A percentile compares a stretch with the other conserved stretches of the same genome.
Conservation (phyloP, 2,888 invertebrate species). For the Leptopilina syphax region DNA sequence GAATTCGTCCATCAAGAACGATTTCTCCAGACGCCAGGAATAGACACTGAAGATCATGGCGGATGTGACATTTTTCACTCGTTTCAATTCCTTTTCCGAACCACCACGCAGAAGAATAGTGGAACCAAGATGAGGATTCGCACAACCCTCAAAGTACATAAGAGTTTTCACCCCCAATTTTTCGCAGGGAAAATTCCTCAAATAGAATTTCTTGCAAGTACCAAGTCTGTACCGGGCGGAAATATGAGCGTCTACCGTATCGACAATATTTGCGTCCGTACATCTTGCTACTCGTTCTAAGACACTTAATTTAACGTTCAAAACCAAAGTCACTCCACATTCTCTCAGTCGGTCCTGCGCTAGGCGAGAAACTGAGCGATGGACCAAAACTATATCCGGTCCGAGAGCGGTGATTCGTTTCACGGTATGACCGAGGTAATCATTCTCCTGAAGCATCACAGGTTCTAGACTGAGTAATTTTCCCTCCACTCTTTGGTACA, state of each 20-base stretch:
- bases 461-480: constrained; percentile 96
- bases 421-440: constrained; percentile 91
- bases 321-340: constrained; percentile 90
- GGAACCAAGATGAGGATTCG: constrained; percentile 89
- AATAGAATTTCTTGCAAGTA: constrained; percentile 89
- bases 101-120: constrained; percentile 92
- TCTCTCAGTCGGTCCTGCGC: constrained; percentile 92
- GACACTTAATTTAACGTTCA: constrained; percentile 89
- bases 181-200: constrained; percentile 79
- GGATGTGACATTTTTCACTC: constrained; percentile 89
- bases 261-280: constrained; percentile 90
- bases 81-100: constrained; percentile 84
- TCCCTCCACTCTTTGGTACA: constrained; percentile 96
- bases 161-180: constrained; percentile 86
- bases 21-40: constrained; percentile 94
- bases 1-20: constrained; percentile 91
- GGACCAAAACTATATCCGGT: constrained; percentile 93
- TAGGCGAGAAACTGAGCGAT: constrained; percentile 89
- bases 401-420: constrained; percentile 89
- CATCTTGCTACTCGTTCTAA: constrained; percentile 89
- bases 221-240: constrained; percentile 88
- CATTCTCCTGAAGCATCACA: constrained; percentile 93
- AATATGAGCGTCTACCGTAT: constrained; percentile 92
- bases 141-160: constrained; percentile 95
- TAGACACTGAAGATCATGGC: constrained; percentile 91